A percentile compares a stretch with the other conserved stretches of the same genome.
These are phyloP conservation scores for Drosophila anceps DNA, from an alignment of 2,888 invertebrate genomes.

Conservation along the genomic window DNA sequence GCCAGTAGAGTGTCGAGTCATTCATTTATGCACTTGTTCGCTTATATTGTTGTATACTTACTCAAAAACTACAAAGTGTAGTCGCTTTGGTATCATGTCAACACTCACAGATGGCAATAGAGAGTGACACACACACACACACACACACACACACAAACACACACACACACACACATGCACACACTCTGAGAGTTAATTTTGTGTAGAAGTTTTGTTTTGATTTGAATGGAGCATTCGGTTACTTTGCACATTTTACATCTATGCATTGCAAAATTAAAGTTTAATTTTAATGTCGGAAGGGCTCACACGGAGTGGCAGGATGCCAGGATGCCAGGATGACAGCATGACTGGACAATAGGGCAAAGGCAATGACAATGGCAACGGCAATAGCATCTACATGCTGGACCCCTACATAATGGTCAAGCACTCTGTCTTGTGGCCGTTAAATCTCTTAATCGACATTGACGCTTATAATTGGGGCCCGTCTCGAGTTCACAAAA, in stretches of 20 bases:
- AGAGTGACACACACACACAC: conserved; percentile 5
- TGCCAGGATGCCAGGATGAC: not conserved
- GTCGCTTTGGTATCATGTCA: conserved; percentile 61
- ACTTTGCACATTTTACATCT: conserved; percentile 30
- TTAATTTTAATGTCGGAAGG: conserved; percentile 57
- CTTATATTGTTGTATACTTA: conserved; percentile 63
- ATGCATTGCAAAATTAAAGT: conserved; percentile 53
- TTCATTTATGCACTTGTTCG: conserved; percentile 68
- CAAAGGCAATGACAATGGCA: not conserved
- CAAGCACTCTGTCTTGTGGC: conserved; percentile 35
- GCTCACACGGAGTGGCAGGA: not conserved
- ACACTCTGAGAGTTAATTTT: conserved; percentile 9
- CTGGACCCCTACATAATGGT: conserved; percentile 21
- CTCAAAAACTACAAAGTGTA: conserved; percentile 66
- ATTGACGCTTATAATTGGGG: conserved; percentile 65
- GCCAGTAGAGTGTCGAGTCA: conserved; percentile 57
- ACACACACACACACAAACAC: conserved; percentile 1
- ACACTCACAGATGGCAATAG: conserved; percentile 36
- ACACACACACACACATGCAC: not conserved
- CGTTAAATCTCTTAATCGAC: conserved; percentile 77
- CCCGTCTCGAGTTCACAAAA: conserved; percentile 31
- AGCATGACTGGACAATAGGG: conserved; percentile 7
- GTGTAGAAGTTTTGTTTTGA: conserved; percentile 54
- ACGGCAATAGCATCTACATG: conserved; percentile 18
- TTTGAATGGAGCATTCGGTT: conserved; percentile 46